Conservation (phyloP, 1,140 invertebrate species). For the Drosophila eugracilis region DNA sequence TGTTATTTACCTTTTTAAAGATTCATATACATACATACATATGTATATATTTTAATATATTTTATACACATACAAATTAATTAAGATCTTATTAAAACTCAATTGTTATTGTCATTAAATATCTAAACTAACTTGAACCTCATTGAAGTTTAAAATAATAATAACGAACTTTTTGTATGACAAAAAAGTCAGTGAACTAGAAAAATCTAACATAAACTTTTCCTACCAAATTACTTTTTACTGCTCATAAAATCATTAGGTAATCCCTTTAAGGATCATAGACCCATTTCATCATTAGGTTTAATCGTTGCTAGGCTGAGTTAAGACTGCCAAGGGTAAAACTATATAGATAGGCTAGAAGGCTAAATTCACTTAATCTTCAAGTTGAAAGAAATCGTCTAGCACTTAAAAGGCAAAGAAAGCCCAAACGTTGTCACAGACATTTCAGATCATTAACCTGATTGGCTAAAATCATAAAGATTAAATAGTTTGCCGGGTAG, state of each 20-base stretch:
- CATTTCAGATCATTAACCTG: slow-evolving; percentile 21
- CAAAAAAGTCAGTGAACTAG: too few relatives aligned
- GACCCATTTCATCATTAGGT: slow-evolving; percentile 1
- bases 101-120: too few relatives aligned
- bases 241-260: background rate
- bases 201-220: background rate
- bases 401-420: slow-evolving; percentile 15
- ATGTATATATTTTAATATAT: too few relatives aligned
- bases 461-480: too few relatives aligned
- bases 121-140: too few relatives aligned
- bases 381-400: slow-evolving; percentile 17
- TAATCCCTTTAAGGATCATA: slow-evolving; percentile 10
- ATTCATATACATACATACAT: too few relatives aligned
- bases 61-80: too few relatives aligned
- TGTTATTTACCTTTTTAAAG: too few relatives aligned
- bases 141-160: too few relatives aligned
- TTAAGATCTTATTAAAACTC: too few relatives aligned
- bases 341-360: slow-evolving; percentile 11
- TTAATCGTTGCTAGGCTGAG: slow-evolving; percentile 18
- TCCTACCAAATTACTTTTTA: background rate
- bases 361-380: slow-evolving; percentile 12
- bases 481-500: too few relatives aligned
- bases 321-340: slow-evolving; percentile 28
- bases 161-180: too few relatives aligned
- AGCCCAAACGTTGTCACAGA: background rate